These are phyloP conservation scores for Tiliacea aurago DNA, from an alignment of 2,888 invertebrate species.

Conservation along the genomic window DNA sequence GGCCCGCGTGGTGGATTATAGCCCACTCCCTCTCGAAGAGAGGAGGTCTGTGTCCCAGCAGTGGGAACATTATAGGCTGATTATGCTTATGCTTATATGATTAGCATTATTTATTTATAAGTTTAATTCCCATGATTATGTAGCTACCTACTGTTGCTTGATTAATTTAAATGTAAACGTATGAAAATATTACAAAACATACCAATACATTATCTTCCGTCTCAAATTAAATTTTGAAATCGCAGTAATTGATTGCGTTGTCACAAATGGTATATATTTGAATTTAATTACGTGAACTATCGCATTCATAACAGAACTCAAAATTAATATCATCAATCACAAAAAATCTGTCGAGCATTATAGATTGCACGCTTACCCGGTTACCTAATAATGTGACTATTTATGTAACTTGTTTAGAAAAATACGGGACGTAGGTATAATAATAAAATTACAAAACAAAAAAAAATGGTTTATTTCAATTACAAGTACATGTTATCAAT, in stretches of 20 bases:
- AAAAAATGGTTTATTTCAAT: no score
- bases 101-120: no score
- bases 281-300: conserved; percentile 24
- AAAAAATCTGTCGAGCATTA: conserved; percentile 5
- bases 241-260: conserved; percentile 28
- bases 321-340: conserved; percentile 28
- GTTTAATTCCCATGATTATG: neutral
- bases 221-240: neutral
- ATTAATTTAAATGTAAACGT: conserved; percentile 17
- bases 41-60: no score
- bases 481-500: no score
- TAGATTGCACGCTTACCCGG: conserved; percentile 5
- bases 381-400: conserved; percentile 37
- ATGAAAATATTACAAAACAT: conserved; percentile 11
- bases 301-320: conserved; percentile 1
- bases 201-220: conserved; percentile 5
- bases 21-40: no score
- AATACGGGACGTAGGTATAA: neutral
- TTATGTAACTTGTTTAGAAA: conserved; percentile 33
- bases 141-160: neutral
- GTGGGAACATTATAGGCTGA: no score
- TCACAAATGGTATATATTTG: conserved; percentile 19
- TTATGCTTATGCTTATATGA: no score
- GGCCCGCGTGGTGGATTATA: no score
- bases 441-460: neutral